These are phyloP conservation scores for Melanerpes formicivorus DNA, from an alignment of 2,113 vertebrate genomes.

Conservation along the genomic window DNA sequence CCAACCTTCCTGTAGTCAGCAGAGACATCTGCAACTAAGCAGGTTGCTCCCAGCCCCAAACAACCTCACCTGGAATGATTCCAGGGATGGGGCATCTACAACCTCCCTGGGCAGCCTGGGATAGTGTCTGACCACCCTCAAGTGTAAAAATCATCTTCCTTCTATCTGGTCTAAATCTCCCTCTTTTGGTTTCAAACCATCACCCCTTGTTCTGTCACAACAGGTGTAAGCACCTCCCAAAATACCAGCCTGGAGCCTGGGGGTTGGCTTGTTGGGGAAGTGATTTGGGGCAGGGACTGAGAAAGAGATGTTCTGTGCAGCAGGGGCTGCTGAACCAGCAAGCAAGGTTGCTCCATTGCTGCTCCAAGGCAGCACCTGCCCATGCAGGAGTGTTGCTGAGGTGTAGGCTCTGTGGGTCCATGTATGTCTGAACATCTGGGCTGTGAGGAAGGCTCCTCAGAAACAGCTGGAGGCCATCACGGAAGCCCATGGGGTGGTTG, in stretches of 20 bases:
- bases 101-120: no score
- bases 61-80: no score
- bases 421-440: background rate
- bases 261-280: background rate
- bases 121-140: no score
- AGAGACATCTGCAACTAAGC: no score
- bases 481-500: background rate
- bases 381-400: background rate
- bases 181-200: no score
- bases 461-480: background rate
- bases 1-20: no score
- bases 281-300: background rate
- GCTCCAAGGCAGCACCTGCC: fast-evolving
- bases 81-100: no score
- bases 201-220: no score
- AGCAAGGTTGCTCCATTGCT: fast-evolving
- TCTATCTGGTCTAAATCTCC: no score
- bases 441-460: background rate
- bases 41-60: no score
- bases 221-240: background rate
- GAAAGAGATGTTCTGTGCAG: fast-evolving
- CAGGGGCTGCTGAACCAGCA: background rate
- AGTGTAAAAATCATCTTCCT: no score
- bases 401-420: background rate
- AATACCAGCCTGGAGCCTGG: background rate